Percentiles rank a stretch among this genome's conserved stretches.
Evolutionary conservation across 1,140 invertebrate genomes (phyloP).

Genomic region (Oedothorax gibbosus): DNA sequence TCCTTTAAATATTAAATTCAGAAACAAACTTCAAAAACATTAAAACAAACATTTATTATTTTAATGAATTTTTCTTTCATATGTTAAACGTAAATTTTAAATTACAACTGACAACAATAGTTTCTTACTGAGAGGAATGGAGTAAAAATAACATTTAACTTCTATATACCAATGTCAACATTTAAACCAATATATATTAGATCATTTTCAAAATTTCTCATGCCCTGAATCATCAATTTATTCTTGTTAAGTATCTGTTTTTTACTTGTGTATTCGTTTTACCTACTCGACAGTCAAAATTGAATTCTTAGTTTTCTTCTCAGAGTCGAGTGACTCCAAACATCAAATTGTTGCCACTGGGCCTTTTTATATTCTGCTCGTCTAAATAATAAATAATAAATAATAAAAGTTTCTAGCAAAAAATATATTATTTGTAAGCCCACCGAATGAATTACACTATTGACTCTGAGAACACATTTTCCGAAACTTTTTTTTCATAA

Average conservation of each 20-base stretch:
- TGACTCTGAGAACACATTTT: constrained; percentile 5
- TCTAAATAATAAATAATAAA: constrained; percentile 34
- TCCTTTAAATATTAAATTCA: neutral
- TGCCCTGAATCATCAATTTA: neutral
- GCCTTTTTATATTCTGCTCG: constrained; percentile 5
- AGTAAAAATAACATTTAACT: no score
- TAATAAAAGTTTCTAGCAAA: constrained; percentile 5
- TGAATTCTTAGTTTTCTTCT: constrained; percentile 43
- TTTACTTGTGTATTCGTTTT: neutral
- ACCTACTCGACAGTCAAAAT: constrained; percentile 40
- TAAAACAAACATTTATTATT: neutral
- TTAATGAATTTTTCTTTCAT: neutral
- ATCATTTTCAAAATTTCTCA: no score
- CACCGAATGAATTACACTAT: constrained; percentile 34
- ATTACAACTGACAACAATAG: no score
- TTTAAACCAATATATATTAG: no score
- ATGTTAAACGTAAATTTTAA: no score
- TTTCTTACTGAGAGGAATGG: no score
- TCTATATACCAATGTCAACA: no score
- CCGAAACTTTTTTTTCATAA: constrained; percentile 11
- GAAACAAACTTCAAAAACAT: neutral
- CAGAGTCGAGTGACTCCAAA: constrained; percentile 9
- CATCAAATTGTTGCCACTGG: constrained; percentile 50
- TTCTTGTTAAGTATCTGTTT: neutral
- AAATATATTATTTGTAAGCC: constrained; percentile 1